Evolutionary conservation across 2,113 vertebrate species (phyloP).

Genomic region (Rhinopomastus cyanomelas): DNA sequence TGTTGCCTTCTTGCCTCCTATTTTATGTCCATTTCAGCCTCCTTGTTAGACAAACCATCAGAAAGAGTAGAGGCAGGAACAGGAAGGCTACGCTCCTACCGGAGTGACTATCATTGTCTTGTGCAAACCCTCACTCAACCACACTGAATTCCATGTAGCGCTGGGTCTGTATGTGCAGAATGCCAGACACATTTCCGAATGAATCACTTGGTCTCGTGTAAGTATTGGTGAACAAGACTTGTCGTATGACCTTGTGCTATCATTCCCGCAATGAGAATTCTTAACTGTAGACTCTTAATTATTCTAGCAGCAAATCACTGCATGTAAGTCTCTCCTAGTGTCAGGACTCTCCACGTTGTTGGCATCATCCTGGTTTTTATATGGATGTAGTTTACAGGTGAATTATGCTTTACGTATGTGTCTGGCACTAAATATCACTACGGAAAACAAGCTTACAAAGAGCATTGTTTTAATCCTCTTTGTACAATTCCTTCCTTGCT

Average conservation of each 20-base stretch:
- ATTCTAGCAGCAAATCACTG: background rate
- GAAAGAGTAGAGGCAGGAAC: background rate
- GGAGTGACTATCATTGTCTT: background rate
- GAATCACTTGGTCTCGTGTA: background rate
- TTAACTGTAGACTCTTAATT: conserved; percentile 51
- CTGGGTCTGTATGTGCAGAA: background rate
- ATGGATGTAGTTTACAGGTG: background rate
- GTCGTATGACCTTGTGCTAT: background rate
- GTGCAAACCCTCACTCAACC: background rate
- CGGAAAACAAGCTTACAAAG: background rate
- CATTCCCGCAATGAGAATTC: conserved; percentile 9
- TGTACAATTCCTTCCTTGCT: background rate
- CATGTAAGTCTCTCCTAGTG: background rate
- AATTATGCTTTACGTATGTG: background rate
- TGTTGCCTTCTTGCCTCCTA: background rate
- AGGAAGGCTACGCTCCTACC: background rate
- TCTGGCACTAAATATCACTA: background rate
- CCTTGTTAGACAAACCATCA: background rate
- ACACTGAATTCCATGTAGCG: background rate
- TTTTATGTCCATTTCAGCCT: background rate
- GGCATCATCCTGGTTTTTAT: background rate
- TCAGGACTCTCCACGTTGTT: conserved; percentile 21
- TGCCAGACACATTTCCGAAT: conserved; percentile 11
- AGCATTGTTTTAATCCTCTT: background rate
- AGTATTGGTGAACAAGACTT: conserved; percentile 16